Conservation (phyloP, 2,888 invertebrate species). For the Augochlorella aurata region DNA sequence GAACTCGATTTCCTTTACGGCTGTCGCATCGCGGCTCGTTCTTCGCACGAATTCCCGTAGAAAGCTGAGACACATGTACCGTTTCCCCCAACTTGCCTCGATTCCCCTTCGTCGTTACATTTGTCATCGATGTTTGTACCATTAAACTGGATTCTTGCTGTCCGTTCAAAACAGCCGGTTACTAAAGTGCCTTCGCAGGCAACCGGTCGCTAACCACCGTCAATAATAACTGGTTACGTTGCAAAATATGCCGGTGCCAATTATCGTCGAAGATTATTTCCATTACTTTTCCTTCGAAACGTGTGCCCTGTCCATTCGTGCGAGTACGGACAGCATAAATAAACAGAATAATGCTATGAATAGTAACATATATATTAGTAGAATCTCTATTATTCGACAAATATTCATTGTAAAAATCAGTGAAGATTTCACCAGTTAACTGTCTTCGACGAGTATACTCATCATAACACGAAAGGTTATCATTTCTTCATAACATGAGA, state of each 20-base stretch:
- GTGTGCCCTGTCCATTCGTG: neutral
- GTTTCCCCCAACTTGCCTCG: neutral
- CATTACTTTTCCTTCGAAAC: neutral
- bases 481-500: too few relatives aligned
- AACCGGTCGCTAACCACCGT: neutral
- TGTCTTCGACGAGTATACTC: too few relatives aligned
- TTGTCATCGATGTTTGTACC: constrained; percentile 16
- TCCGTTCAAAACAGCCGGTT: neutral
- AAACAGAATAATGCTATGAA: too few relatives aligned
- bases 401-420: too few relatives aligned
- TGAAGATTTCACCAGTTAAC: too few relatives aligned
- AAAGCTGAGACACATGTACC: constrained; percentile 28
- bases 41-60: constrained; percentile 34
- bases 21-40: constrained; percentile 16
- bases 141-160: neutral
- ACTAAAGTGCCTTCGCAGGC: neutral
- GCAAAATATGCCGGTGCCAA: neutral
- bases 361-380: too few relatives aligned
- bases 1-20: constrained; percentile 55
- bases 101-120: constrained; percentile 4
- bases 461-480: too few relatives aligned
- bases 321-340: too few relatives aligned
- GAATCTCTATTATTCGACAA: too few relatives aligned
- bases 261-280: neutral
- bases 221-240: neutral